A percentile compares a stretch with the other conserved stretches of the same genome.
Conservation (phyloP, 2,888 invertebrate species). For the Epiblema foenella region DNA sequence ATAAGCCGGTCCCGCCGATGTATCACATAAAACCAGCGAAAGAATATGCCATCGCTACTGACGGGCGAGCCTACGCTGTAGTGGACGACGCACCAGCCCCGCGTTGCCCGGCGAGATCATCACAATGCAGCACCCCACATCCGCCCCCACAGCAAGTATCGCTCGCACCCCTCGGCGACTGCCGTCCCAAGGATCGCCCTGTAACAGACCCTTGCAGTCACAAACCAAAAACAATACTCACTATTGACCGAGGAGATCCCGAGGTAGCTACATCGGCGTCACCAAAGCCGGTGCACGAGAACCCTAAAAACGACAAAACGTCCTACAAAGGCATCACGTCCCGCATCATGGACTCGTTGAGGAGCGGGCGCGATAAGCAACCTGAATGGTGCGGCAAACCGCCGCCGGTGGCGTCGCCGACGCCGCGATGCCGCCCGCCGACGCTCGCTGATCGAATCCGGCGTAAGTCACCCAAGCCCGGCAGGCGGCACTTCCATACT, state of each 20-base stretch:
- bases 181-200: conserved; percentile 14
- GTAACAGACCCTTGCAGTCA: conserved; percentile 6
- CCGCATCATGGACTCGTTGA: conserved; percentile 29
- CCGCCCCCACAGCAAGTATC: conserved; percentile 1
- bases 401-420: conserved; percentile 1
- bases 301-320: background rate
- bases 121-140: background rate
- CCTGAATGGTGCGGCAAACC: conserved; percentile 25
- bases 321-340: conserved; percentile 21
- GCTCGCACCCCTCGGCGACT: conserved; percentile 8
- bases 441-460: conserved; percentile 15
- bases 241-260: conserved; percentile 14
- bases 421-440: conserved; percentile 12
- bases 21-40: conserved; percentile 1
- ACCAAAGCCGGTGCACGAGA: conserved; percentile 6
- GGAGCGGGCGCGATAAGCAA: conserved; percentile 11
- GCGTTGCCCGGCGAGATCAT: conserved; percentile 26
- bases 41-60: conserved; percentile 46
- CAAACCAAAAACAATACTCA: conserved; percentile 18
- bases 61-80: conserved; percentile 33
- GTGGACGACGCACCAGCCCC: conserved; percentile 1
- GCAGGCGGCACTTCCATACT: conserved; percentile 18
- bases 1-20: background rate
- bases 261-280: background rate
- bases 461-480: background rate